Percentiles rank a stretch among this genome's conserved stretches.
phyloP scores from a whole-genome alignment of 2,797 vertebrate species.

The Crocidura indochinensis region DNA sequence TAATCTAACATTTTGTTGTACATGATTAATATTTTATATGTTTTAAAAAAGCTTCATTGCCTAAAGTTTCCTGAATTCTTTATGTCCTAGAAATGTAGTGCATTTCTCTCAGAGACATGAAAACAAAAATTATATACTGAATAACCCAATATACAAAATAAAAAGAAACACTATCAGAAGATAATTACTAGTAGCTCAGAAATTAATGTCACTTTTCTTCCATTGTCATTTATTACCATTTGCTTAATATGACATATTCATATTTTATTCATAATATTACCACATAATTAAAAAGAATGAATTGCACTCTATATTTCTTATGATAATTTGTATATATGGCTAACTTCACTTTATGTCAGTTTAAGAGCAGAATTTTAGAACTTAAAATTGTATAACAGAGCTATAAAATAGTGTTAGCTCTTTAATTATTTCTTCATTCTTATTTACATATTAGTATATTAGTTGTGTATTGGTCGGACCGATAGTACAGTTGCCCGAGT shows the following conservation, averaged over 20 bases:
- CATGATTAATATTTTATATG: not conserved
- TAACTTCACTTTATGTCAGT: not conserved
- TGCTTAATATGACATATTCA: not conserved
- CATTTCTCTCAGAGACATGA: not conserved
- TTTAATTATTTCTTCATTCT: too few species aligned
- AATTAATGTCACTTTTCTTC: not conserved
- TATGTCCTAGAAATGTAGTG: not conserved
- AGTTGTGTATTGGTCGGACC: too few species aligned
- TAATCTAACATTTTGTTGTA: too few species aligned
- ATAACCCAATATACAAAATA: not conserved
- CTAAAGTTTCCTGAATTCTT: constrained; percentile 48
- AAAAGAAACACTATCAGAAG: not conserved
- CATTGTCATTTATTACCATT: not conserved
- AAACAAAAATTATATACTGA: not conserved
- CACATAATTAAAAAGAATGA: constrained; percentile 16
- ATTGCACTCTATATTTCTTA: constrained; percentile 6
- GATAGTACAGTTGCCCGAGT: too few species aligned
- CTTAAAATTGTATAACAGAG: constrained; percentile 2
- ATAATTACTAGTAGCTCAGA: not conserved
- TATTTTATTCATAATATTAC: constrained; percentile 11
- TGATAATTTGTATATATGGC: not conserved
- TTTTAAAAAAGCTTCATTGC: not conserved
- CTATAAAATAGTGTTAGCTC: not conserved
- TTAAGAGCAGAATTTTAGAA: constrained; percentile 6
- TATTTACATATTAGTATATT: too few species aligned